These are phyloP conservation scores for Aphaenogaster rudis DNA, from an alignment of 1,140 invertebrate species.

Conservation along the genomic window DNA sequence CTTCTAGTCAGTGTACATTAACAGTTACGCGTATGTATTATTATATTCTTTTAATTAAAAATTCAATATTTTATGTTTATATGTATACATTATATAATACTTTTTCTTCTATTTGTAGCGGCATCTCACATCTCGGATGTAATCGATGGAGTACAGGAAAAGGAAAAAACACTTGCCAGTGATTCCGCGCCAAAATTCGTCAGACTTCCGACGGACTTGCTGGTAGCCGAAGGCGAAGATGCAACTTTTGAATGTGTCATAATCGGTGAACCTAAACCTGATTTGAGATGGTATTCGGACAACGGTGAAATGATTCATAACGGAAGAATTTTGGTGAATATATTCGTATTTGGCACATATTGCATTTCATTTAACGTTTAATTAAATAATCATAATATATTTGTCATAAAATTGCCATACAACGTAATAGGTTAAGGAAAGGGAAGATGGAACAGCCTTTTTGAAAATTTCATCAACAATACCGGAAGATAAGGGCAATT, in stretches of 20 bases:
- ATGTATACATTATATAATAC: not conserved
- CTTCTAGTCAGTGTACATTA: constrained; percentile 91
- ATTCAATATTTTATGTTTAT: constrained; percentile 3
- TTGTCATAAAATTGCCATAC: constrained; percentile 39
- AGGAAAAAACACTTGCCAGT: constrained; percentile 22
- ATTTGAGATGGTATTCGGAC: constrained; percentile 92
- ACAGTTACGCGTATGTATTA: constrained; percentile 86
- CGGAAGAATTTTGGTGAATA: constrained; percentile 86
- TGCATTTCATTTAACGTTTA: not conserved
- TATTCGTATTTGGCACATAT: not conserved
- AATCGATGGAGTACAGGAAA: not conserved
- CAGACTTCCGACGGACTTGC: constrained; percentile 90
- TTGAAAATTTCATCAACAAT: constrained; percentile 88
- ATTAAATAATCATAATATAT: not conserved
- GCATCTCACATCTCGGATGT: constrained; percentile 20
- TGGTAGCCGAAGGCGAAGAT: constrained; percentile 90
- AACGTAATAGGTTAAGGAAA: constrained; percentile 82
- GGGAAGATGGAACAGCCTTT: constrained; percentile 87
- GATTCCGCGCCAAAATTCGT: constrained; percentile 90
- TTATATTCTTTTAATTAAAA: not conserved
- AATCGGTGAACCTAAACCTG: constrained; percentile 91
- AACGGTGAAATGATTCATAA: constrained; percentile 88
- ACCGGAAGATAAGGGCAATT: constrained; percentile 91
- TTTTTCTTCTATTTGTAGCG: constrained; percentile 44
- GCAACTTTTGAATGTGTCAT: constrained; percentile 92